These are phyloP conservation scores for Globicephala melas DNA, from an alignment of 2,113 vertebrate species.

Conservation along the genomic window DNA sequence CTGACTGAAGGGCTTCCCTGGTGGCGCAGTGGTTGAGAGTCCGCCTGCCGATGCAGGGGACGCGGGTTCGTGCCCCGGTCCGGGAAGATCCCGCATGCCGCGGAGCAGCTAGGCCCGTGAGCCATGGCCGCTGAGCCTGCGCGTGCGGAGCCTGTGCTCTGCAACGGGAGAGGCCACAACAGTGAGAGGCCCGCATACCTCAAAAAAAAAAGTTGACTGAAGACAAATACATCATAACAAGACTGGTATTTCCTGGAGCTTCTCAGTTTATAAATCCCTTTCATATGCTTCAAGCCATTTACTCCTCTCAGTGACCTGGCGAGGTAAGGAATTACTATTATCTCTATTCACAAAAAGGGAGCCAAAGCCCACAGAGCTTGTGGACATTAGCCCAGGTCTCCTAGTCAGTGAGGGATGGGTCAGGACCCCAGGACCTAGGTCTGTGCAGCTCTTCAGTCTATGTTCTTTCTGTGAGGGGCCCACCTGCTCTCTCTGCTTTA, in stretches of 20 bases:
- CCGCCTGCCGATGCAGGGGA: too few species aligned
- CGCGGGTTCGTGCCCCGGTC: too few species aligned
- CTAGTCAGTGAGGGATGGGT: rapidly evolving
- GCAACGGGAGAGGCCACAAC: too few species aligned
- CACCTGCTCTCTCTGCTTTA: background rate
- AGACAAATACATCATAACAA: background rate
- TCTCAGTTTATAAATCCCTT: background rate
- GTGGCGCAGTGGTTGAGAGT: too few species aligned
- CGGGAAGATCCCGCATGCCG: too few species aligned
- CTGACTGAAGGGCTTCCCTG: background rate
- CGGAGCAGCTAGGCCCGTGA: too few species aligned
- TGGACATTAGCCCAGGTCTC: background rate
- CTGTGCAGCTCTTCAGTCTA: background rate
- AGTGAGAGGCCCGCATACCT: too few species aligned
- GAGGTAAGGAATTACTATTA: background rate
- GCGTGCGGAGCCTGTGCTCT: too few species aligned
- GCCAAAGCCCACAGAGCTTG: background rate
- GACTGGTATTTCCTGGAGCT: background rate
- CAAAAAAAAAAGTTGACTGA: background rate
- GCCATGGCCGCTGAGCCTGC: too few species aligned
- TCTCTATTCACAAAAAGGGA: background rate
- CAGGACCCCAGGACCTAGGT: background rate
- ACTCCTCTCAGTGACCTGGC: background rate
- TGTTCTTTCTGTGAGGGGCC: background rate
- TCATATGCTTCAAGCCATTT: background rate